Base-by-base conservation (phyloP, 37 sponge, comb jelly and placozoan genomes). In the Diacarnus erythraeanus region DNA sequence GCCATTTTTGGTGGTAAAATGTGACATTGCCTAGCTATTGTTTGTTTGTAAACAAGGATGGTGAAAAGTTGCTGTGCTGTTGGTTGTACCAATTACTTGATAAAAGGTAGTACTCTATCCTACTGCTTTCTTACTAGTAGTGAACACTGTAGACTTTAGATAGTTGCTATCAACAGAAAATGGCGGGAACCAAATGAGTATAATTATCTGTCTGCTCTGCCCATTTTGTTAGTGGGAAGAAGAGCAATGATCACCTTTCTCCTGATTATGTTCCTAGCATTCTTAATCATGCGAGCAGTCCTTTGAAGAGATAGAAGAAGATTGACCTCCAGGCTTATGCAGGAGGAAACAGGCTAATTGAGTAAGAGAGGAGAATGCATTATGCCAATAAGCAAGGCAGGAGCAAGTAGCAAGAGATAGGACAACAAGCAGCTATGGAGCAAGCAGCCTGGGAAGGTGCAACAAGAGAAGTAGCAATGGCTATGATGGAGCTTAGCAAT, bases 241-340 rank as follows among this genome's bases (percentile, higher is more conserved):
- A 77, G 78, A 81, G 78, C 44, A 42, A 85, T 44, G 78, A 90
- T 79, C 82, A 81, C 35, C 82, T 76, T 5, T 80, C 79, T 20
- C 84, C 88, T 30, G 84, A 83, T n/a, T 88, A 83, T 60, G 76
- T 79, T 37, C 88, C 92, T 34, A 57, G 76, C 31, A 34, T 87
- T 23, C 86, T 90, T 44, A 66, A 34, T 3, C 59, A 73, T 71
- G 54, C 59, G 20, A 18, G n/a, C 17, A 80, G 77, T 38, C 88
- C 81, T 33, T 21, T 67, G 37, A 87, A 87, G 59, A 18, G 88
- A 42, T 81, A 85, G 57, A n/a, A 42, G 27, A 22, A 22, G 41
- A 31, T 18, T 17, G 57, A 64, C 15, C 22, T 74, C 4, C 66
- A 74, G 30, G 33, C 64, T 18, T 85, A 85, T 44, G 78, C 31